Evolutionary conservation across 2,888 invertebrate species (phyloP).

Genomic region (Candidula unifasciata): DNA sequence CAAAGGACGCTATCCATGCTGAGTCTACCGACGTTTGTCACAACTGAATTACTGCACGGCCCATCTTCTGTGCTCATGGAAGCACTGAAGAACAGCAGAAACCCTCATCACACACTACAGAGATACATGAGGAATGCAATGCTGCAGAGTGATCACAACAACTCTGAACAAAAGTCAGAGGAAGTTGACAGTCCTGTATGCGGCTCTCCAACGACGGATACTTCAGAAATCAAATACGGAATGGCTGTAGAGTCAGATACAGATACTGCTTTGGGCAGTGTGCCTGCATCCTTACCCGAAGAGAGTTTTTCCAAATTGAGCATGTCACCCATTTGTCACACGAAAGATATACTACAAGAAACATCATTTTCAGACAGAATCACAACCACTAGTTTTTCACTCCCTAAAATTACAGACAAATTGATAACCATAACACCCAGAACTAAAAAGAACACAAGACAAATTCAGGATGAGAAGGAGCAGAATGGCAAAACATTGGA

Average conservation of each 20-base stretch:
- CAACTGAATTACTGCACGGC: background rate
- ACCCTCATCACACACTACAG: slow-evolving; percentile 46
- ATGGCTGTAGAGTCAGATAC: background rate
- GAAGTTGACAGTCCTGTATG: background rate
- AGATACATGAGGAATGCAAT: slow-evolving; percentile 51
- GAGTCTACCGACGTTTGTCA: slow-evolving; percentile 47
- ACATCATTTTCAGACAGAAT: background rate
- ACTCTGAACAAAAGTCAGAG: background rate
- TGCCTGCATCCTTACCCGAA: background rate
- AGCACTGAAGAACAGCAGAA: slow-evolving; percentile 45
- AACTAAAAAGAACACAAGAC: background rate
- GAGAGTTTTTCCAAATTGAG: background rate
- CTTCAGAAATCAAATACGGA: background rate
- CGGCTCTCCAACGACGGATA: background rate
- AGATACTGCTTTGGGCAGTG: background rate
- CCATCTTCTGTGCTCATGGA: slow-evolving; percentile 40
- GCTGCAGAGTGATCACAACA: slow-evolving; percentile 19
- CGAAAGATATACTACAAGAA: background rate
- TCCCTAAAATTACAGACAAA: background rate
- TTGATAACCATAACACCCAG: background rate
- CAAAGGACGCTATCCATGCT: slow-evolving; percentile 35
- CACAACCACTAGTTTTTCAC: background rate
- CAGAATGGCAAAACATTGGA: background rate
- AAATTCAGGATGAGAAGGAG: background rate
- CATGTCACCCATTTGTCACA: background rate